Evolutionary conservation across 1,140 invertebrate genomes (phyloP).

Genomic region (Cardiocondyla obscurior): DNA sequence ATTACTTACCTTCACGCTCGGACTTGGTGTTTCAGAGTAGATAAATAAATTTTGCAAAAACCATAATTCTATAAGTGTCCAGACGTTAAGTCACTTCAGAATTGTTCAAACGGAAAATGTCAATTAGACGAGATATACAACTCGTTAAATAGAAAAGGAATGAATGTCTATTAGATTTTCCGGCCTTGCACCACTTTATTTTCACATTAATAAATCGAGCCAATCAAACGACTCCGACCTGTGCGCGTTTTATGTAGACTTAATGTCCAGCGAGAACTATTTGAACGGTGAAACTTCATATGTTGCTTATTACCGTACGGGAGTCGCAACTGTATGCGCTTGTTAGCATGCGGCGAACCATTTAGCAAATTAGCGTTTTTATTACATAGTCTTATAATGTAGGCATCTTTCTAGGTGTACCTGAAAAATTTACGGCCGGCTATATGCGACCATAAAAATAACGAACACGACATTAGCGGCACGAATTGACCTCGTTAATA

Average conservation of each 20-base stretch:
- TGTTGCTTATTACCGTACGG: not conserved
- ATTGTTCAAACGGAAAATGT: not conserved
- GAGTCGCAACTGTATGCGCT: not conserved
- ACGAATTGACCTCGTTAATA: not conserved
- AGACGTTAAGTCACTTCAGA: not conserved
- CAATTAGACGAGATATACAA: not conserved
- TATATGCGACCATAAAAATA: not conserved
- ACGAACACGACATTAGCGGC: not conserved
- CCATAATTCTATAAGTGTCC: not conserved
- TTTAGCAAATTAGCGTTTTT: not conserved
- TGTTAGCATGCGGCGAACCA: not conserved
- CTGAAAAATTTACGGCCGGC: not conserved
- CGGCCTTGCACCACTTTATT: not conserved
- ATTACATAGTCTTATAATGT: not conserved
- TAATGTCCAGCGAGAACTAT: not conserved
- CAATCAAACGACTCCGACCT: not conserved
- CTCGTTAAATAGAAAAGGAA: not conserved
- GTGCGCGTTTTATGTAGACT: not conserved
- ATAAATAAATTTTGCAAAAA: not conserved
- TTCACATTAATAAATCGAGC: not conserved
- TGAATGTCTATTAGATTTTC: not conserved
- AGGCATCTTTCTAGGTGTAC: not conserved
- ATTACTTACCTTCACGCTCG: not conserved
- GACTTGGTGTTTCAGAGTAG: not conserved
- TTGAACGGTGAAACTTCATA: constrained; percentile 23